Percentiles rank a stretch among this genome's conserved stretches.
Evolutionary conservation across 2,113 vertebrate species (phyloP).

Genomic region (Xenus cinereus): DNA sequence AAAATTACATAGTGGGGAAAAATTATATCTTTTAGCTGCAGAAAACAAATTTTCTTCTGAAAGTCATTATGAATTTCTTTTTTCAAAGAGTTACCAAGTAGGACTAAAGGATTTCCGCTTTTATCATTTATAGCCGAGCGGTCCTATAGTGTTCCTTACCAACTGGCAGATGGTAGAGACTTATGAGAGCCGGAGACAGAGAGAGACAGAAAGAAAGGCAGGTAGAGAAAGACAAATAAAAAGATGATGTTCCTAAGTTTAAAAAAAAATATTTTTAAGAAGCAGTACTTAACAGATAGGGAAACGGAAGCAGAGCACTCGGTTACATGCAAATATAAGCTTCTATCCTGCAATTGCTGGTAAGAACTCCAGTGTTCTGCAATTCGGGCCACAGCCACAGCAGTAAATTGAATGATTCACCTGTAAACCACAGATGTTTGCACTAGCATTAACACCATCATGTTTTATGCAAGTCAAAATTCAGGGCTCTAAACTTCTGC

Average conservation of each 20-base stretch:
- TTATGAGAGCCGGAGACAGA: background rate
- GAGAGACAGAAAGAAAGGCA: background rate
- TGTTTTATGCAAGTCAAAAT: background rate
- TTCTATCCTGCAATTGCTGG: background rate
- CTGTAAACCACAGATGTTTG: background rate
- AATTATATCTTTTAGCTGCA: background rate
- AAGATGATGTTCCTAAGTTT: background rate
- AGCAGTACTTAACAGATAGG: background rate
- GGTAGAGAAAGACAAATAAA: background rate
- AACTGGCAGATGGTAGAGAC: background rate
- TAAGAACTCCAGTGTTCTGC: background rate
- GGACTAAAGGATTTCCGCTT: background rate
- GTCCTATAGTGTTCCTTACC: background rate
- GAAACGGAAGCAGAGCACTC: background rate
- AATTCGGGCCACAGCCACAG: background rate
- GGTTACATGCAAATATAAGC: background rate
- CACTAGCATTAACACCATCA: background rate
- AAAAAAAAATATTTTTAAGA: background rate
- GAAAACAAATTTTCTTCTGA: background rate
- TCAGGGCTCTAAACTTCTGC: background rate
- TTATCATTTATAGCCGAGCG: rapidly evolving
- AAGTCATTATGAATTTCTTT: background rate
- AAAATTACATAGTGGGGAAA: background rate
- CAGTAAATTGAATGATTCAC: background rate
- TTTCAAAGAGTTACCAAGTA: background rate